Base-by-base conservation (phyloP, 1,140 invertebrate genomes). In the Trypoxylus dichotomus region DNA sequence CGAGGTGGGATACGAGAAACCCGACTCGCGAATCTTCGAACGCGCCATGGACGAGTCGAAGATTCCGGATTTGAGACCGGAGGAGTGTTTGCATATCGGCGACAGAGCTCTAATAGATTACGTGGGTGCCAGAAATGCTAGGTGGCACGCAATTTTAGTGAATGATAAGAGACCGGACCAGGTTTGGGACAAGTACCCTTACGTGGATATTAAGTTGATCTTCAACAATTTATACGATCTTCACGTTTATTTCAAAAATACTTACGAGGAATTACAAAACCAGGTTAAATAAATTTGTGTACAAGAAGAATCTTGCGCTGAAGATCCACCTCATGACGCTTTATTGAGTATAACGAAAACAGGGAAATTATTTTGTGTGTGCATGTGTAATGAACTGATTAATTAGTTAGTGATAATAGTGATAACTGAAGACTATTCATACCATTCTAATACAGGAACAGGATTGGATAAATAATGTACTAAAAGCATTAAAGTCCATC, bases 1-100 rank as follows among this genome's bases (percentile, higher is more conserved):
- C 81, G 88, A 90, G 43, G 87, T 89, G 68, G 91, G 92, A n/a
- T 86, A 87, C 68, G 91, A 92, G 80, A 97, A 98, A 87, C 96
- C 96, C 0, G 86, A 92, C 83, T 82, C 86, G 15, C 85, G 86
- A 78, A 96, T 97, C 80, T 98, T 97, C 83, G 79, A 91, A 54
- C 86, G 90, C 80, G 95, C 95, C 2, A 86, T 95, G 63, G 83
- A 83, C 47, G 82, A 85, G 27, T 85, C 88, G 13, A 86, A 86
- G 75, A 76, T 86, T n/a, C 58, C 79, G 13, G 77, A 85, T 21
- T 87, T 90, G 1, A 80, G 81, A 77, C 88, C 93, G 0, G 79
- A 87, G 11, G 88, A 95, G 83, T 92, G 93, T 25, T 83, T 96
- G 1, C 96, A 97, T 85, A 90, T 97, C 76, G 96, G 96, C 3